Evolutionary conservation across 2,888 invertebrate species (phyloP), one percentile per base, ranked within the genome.

Genomic region (Zootermopsis nevadensis): DNA sequence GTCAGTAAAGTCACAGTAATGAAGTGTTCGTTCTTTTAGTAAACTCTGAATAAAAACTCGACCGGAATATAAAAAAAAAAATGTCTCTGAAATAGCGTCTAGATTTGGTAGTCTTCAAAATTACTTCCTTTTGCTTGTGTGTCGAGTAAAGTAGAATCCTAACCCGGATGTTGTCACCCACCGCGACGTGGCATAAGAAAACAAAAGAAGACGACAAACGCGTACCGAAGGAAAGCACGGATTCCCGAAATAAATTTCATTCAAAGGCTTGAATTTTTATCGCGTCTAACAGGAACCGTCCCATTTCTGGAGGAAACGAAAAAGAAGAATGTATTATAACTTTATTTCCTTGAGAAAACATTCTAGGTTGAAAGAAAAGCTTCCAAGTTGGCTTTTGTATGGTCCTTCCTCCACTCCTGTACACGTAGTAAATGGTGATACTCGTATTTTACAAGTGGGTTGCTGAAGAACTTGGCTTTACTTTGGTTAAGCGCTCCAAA

Each of bases 251-350:
- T 82, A 82, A 82, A 82, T 82, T 82, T 67, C 67, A 82, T 82
- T 82, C 82, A 82, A 79, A 77, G 77, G 77, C 77, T 55, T 72
- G 72, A 55, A 69, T 77, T 80, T 79, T 80, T 83, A 83, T 83
- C 81, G 31, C 48, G 27, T 81, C 35, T 80, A 76, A 83, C 81
- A 81, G 83, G 77, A 83, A 74, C 77, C 77, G 27, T 53, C 69
- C 27, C 67, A 66, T 66, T 83, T 80, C 69, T 74, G 22, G 81
- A 60, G 38, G 83, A 76, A 80, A 74, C 66, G 48, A 66, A 38
- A 76, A 77, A 76, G 53, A 38, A 31, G 83, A 83, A 81, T 82
- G 81, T 83, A 81, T 83, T 82, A 81, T 83, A 83, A 83, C 82
- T 83, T 82, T 83, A 83, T 83, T 82, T 83, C 82, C 82, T 82